A percentile compares a stretch with the other conserved stretches of the same genome.
These are phyloP conservation scores for Drosophila basisetae DNA, from an alignment of 2,888 invertebrate species.

Conservation along the genomic window DNA sequence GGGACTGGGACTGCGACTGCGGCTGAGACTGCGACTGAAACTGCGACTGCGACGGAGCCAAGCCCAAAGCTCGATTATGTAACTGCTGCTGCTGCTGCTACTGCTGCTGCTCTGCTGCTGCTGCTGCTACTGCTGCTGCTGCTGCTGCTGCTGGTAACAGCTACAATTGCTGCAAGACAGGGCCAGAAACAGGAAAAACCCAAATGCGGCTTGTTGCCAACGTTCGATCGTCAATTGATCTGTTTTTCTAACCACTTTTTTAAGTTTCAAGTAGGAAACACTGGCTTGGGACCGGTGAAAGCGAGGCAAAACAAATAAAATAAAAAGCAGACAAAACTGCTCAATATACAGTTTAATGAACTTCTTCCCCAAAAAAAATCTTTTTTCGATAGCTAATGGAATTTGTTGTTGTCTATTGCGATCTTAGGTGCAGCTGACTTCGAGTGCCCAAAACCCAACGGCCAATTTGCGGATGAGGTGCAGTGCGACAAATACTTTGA, in stretches of 20 bases:
- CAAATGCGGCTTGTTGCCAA: conserved; percentile 35
- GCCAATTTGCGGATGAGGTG: conserved; percentile 91
- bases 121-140: not conserved
- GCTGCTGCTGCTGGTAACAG: conserved; percentile 2
- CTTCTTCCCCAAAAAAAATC: conserved; percentile 17
- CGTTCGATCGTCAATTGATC: conserved; percentile 46
- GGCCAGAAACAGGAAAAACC: conserved; percentile 38
- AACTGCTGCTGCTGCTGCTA: conserved; percentile 18
- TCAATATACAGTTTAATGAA: conserved; percentile 55
- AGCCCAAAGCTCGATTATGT: conserved; percentile 47
- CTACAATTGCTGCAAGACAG: conserved; percentile 14
- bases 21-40: conserved; percentile 20
- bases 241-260: conserved; percentile 30
- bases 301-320: conserved; percentile 8
- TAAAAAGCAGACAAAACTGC: not conserved
- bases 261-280: conserved; percentile 38
- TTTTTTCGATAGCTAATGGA: not conserved
- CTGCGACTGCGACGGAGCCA: conserved; percentile 28
- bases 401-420: not conserved
- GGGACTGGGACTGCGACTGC: conserved; percentile 33
- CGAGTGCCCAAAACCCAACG: conserved; percentile 93
- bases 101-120: conserved; percentile 1
- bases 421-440: conserved; percentile 85
- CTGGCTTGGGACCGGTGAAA: conserved; percentile 28
- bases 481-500: conserved; percentile 96